Percentiles rank a stretch among this genome's conserved stretches.
These are phyloP conservation scores for Aptenodytes patagonicus DNA, from an alignment of 2,113 vertebrate genomes.

Conservation along the genomic window DNA sequence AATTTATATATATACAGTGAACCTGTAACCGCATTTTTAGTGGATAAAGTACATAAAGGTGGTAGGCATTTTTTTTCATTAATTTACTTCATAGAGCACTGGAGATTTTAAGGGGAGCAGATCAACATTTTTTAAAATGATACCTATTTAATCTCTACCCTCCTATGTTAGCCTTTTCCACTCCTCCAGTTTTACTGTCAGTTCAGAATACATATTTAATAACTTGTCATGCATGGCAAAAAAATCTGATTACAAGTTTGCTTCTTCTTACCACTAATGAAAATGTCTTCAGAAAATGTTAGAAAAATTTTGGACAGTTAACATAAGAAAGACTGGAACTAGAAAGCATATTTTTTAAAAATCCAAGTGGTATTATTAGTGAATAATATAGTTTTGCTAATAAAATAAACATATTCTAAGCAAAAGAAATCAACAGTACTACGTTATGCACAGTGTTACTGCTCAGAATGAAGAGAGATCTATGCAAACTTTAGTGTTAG, in stretches of 20 bases:
- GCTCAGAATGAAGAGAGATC: background rate
- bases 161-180: background rate
- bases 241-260: background rate
- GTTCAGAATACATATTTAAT: background rate
- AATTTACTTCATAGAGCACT: background rate
- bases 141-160: background rate
- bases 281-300: background rate
- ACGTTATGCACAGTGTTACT: background rate
- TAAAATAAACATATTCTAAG: background rate
- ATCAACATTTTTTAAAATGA: background rate
- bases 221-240: background rate
- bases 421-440: background rate
- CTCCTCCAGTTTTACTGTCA: background rate
- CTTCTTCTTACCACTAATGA: background rate
- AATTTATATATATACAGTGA: background rate
- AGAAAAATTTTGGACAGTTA: background rate
- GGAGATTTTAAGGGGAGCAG: background rate
- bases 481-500: background rate
- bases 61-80: background rate
- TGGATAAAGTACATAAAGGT: background rate
- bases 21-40: background rate
- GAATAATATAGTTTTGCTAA: background rate
- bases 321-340: background rate
- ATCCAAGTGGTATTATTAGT: background rate
- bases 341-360: background rate